Evolutionary conservation across 2,888 invertebrate species (phyloP), one percentile per base, ranked within the genome.

Genomic region (Dryococelus australis): DNA sequence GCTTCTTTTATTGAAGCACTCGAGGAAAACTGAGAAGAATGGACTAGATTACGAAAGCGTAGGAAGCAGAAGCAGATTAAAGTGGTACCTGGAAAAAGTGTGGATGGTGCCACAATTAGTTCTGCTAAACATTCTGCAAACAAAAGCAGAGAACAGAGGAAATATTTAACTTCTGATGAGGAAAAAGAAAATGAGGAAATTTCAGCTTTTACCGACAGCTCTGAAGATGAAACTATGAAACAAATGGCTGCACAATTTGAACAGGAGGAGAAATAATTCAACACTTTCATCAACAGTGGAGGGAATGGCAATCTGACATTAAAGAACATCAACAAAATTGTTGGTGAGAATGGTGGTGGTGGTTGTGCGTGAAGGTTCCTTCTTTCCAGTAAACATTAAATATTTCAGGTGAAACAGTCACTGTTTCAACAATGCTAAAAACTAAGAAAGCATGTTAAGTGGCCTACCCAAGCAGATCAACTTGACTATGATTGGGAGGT

Each of bases 211-310:
- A 24, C 5, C 16, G 65, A 65, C 65, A 65, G 65, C 65, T 65
- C 65, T 65, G 24, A 65, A 65, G 65, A 65, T 65, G 65, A 65
- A 65, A 65, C 65, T 16, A 20, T 65, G 24, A 16, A 65, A 20
- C 65, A 65, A 65, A 65, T 65, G 65, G 65, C 65, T 65, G 65
- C 10, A 65, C 65, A 65, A 24, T 24, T 65, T 6, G 20, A 65
- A 20, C 65, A 65, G 24, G 65, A 65, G 20, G 65, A 65, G 65
- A 65, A 65, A 65, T 8, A 65, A 65, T 65, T 65, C 65, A 65
- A 65, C 65, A 65, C 65, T 65, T 65, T 65, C 65, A 65, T 65
- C 65, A 65, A 24, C 24, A 65, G 65, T 65, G 65, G 65, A 65
- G 65, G 65, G 65, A 65, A 20, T 65, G 24, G 65, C 65, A 65